phyloP scores from a whole-genome alignment of 2,888 invertebrate genomes.

The Hipparchia semele region DNA sequence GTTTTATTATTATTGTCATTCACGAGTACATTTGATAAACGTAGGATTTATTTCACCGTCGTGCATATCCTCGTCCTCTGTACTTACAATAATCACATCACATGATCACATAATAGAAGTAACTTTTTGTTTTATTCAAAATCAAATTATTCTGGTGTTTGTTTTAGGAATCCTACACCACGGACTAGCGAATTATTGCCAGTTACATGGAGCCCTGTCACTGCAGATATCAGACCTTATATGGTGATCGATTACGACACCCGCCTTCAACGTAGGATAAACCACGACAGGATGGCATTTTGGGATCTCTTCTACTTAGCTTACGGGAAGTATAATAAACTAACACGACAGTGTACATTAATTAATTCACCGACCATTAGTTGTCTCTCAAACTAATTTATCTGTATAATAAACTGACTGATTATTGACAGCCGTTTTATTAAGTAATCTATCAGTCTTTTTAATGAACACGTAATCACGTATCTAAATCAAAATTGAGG shows the following conservation, averaged over 20 bases:
- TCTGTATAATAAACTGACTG: conserved; percentile 16
- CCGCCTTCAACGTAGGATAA: conserved; percentile 55
- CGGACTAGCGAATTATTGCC: conserved; percentile 54
- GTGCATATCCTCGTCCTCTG: no score
- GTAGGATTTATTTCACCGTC: no score
- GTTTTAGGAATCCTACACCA: conserved; percentile 65
- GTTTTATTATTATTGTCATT: no score
- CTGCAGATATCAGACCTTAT: conserved; percentile 56
- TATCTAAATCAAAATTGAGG: background rate
- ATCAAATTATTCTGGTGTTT: background rate
- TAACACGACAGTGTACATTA: conserved; percentile 52
- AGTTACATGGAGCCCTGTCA: conserved; percentile 59
- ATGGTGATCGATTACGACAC: conserved; percentile 63
- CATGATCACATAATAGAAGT: no score
- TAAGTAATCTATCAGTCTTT: background rate
- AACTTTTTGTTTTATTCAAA: background rate
- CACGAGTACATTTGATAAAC: no score
- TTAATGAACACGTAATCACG: background rate
- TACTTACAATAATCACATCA: no score
- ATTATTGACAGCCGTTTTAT: conserved; percentile 13
- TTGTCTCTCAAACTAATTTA: conserved; percentile 19
- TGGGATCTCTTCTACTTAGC: conserved; percentile 72
- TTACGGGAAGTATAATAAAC: conserved; percentile 61
- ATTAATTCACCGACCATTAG: conserved; percentile 12
- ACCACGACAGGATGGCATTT: conserved; percentile 68